A percentile compares a stretch with the other conserved stretches of the same genome.
Conservation (phyloP, 1,140 invertebrate genomes). For the Zaprionus davidi region DNA sequence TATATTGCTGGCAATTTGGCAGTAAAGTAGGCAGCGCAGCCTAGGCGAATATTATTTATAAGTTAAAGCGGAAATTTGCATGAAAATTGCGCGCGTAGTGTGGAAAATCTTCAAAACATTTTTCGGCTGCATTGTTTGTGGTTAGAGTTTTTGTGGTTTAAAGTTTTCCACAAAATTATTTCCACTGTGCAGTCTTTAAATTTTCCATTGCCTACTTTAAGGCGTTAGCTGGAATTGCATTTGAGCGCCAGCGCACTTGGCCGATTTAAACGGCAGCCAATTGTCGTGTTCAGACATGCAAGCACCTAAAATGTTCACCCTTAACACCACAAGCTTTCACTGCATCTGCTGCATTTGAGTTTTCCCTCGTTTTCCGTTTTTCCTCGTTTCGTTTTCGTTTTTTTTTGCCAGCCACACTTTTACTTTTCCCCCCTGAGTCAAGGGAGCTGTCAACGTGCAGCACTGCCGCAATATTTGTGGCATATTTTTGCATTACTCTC, state of each 20-base stretch:
- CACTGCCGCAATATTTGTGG: constrained; percentile 43
- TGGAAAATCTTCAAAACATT: not conserved
- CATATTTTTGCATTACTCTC: constrained; percentile 42
- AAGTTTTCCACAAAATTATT: not conserved
- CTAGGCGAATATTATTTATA: constrained; percentile 10
- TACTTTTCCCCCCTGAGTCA: constrained; percentile 19
- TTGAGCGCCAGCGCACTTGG: not conserved
- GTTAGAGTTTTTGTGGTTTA: not conserved
- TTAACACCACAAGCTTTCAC: not conserved
- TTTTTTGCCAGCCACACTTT: constrained; percentile 14
- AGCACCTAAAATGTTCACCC: constrained; percentile 9
- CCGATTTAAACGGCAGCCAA: constrained; percentile 35
- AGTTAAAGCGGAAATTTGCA: constrained; percentile 15
- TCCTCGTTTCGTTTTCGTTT: not conserved
- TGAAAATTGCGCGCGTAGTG: not conserved
- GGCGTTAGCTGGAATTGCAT: not conserved
- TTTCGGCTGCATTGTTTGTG: not conserved
- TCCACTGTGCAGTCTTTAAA: not conserved
- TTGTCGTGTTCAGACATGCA: constrained; percentile 35
- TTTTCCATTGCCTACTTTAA: not conserved
- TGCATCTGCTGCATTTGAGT: constrained; percentile 14
- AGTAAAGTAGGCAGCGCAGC: constrained; percentile 22
- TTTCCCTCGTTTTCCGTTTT: constrained; percentile 6
- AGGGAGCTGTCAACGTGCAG: constrained; percentile 45
- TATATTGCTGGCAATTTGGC: constrained; percentile 61